Evolutionary conservation across 2,888 invertebrate genomes (phyloP).

Genomic region (Lycophotia porphyrea): DNA sequence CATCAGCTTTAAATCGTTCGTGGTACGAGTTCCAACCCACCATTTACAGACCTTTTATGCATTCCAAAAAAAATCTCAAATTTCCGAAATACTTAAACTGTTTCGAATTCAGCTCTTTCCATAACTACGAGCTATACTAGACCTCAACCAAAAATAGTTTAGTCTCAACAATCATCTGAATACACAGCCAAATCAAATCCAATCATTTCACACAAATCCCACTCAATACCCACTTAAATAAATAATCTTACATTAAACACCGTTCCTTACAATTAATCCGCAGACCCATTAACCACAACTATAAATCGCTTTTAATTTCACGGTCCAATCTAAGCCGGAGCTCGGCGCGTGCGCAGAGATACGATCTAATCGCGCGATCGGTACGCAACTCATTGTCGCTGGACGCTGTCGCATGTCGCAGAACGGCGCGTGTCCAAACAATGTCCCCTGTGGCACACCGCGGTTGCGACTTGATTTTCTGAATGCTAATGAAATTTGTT

Average conservation of each 20-base stretch:
- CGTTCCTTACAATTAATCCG: constrained; percentile 77
- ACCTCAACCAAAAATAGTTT: neutral
- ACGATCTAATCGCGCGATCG: constrained; percentile 82
- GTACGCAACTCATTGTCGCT: constrained; percentile 81
- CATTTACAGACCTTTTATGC: too few species aligned
- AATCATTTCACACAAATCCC: constrained; percentile 54
- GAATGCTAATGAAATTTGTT: constrained; percentile 52
- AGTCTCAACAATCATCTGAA: constrained; percentile 15
- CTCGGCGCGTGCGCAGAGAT: constrained; percentile 83
- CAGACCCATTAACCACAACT: constrained; percentile 71
- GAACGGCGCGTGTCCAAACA: constrained; percentile 83
- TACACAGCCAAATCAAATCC: constrained; percentile 49
- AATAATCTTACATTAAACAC: constrained; percentile 68
- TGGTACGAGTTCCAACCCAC: too few species aligned
- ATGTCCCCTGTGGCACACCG: constrained; percentile 72
- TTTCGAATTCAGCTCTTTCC: neutral
- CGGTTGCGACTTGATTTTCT: constrained; percentile 47
- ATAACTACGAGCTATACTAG: neutral
- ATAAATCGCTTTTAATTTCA: constrained; percentile 83
- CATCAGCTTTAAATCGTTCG: too few species aligned
- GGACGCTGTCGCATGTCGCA: constrained; percentile 77
- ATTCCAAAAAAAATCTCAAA: neutral
- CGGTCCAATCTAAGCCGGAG: constrained; percentile 77
- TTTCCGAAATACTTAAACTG: neutral
- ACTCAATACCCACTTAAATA: constrained; percentile 58